Evolutionary conservation across 1,140 invertebrate species (phyloP).

Genomic region (Zophobas morio): DNA sequence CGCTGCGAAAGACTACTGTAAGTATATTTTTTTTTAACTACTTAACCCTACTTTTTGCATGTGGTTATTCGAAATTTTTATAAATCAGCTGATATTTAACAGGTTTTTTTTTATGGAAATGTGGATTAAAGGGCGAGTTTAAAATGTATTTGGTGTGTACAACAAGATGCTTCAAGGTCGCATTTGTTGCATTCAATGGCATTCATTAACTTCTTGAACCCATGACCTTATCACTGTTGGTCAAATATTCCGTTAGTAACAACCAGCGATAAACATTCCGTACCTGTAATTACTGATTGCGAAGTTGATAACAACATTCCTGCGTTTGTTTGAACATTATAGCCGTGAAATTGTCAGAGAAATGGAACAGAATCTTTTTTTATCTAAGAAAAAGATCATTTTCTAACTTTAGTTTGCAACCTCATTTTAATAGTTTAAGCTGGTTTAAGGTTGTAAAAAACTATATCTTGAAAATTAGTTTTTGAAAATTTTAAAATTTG

Average conservation of each 20-base stretch:
- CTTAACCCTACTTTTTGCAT: neutral
- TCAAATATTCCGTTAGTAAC: conserved; percentile 12
- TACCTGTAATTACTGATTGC: neutral
- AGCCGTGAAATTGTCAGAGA: too few species aligned
- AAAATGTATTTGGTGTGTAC: neutral
- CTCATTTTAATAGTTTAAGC: too few species aligned
- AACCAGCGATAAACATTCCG: neutral
- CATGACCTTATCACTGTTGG: conserved; percentile 19
- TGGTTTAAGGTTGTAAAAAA: too few species aligned
- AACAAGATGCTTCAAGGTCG: neutral
- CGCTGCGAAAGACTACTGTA: conserved; percentile 2
- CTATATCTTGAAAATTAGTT: too few species aligned
- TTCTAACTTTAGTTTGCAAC: too few species aligned
- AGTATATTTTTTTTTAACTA: conserved; percentile 12
- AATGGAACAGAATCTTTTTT: too few species aligned
- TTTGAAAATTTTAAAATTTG: too few species aligned
- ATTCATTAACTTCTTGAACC: conserved; percentile 34
- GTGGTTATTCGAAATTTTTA: neutral
- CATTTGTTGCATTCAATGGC: conserved; percentile 18
- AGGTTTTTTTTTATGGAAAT: neutral
- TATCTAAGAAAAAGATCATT: too few species aligned
- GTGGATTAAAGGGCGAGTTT: neutral
- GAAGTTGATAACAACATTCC: too few species aligned
- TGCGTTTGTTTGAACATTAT: too few species aligned
- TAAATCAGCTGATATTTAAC: neutral